Conservation (phyloP, 2,797 vertebrate genomes). For the Decapterus maruadsi region DNA sequence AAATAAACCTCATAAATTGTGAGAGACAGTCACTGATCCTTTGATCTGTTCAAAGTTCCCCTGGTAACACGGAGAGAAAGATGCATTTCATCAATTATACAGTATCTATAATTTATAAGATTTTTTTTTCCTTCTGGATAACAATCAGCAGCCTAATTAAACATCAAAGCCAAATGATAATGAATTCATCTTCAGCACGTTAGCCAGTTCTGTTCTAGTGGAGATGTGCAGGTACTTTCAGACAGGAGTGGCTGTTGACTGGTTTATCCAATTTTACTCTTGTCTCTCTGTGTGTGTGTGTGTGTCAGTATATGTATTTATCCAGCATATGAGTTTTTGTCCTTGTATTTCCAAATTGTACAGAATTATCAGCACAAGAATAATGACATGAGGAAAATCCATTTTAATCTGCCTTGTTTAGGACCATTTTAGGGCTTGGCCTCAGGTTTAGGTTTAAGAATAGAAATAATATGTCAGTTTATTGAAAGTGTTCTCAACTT, state of each 20-base stretch:
- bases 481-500: too few relatives aligned
- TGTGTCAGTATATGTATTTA: neutral
- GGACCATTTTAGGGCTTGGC: neutral
- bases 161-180: constrained; percentile 51
- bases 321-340: neutral
- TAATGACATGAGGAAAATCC: neutral
- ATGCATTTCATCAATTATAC: constrained; percentile 41
- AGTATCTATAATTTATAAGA: constrained; percentile 34
- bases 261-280: neutral
- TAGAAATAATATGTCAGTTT: too few relatives aligned
- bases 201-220: constrained; percentile 1
- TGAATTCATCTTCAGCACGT: constrained; percentile 22
- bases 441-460: neutral
- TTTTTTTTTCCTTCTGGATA: constrained; percentile 30
- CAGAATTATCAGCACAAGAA: neutral
- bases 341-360: neutral
- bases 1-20: constrained; percentile 41
- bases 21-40: constrained; percentile 38
- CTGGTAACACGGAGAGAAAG: constrained; percentile 35
- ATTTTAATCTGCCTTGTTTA: neutral
- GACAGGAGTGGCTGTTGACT: neutral
- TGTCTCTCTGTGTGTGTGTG: neutral
- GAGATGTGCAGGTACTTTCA: constrained; percentile 16
- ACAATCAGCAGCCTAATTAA: constrained; percentile 50
- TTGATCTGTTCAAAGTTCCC: constrained; percentile 47